phyloP scores from a whole-genome alignment of 2,113 vertebrate species.

The Triplophysa siluroides region DNA sequence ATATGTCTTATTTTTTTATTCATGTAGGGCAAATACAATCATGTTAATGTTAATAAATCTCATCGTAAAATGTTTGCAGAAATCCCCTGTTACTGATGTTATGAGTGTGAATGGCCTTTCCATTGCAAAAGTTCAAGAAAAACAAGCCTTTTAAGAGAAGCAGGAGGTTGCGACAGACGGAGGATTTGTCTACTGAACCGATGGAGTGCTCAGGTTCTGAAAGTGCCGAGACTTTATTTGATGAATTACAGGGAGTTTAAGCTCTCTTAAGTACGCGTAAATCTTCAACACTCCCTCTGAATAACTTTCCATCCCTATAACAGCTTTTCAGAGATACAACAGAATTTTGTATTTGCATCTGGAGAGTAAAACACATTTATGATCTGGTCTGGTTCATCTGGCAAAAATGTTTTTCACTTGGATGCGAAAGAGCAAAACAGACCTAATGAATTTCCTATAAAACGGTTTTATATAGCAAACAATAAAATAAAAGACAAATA shows the following conservation, averaged over 20 bases:
- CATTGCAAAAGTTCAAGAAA: background rate
- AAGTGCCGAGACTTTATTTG: background rate
- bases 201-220: background rate
- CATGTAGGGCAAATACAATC: too few relatives aligned
- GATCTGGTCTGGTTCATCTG: too few relatives aligned
- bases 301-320: background rate
- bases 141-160: background rate
- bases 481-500: too few relatives aligned
- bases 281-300: conserved; percentile 14
- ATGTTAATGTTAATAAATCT: too few relatives aligned
- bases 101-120: background rate
- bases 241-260: conserved; percentile 25
- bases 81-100: too few relatives aligned
- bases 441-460: too few relatives aligned
- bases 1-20: too few relatives aligned
- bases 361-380: conserved; percentile 6
- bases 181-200: conserved; percentile 6
- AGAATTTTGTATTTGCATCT: conserved; percentile 4
- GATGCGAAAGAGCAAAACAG: too few relatives aligned
- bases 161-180: background rate
- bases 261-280: conserved; percentile 19
- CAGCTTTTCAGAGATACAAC: background rate
- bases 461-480: too few relatives aligned
- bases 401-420: too few relatives aligned
- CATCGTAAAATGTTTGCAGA: too few relatives aligned